A percentile compares a stretch with the other conserved stretches of the same genome.
phyloP scores from a whole-genome alignment of 2,797 vertebrate genomes.

The Nyctibius grandis region DNA sequence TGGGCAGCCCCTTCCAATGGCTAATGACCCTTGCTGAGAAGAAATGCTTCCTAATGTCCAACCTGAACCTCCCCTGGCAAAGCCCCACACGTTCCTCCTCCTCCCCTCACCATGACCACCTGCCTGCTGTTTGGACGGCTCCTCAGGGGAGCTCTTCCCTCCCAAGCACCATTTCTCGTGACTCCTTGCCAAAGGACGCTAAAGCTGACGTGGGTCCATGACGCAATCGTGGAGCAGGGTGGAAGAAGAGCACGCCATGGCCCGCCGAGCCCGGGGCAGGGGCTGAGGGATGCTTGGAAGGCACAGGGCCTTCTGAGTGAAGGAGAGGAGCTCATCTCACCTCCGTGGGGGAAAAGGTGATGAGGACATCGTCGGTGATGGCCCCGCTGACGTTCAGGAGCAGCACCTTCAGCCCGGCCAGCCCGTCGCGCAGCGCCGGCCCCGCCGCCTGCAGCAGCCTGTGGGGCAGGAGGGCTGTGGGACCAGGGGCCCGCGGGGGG shows the following conservation, averaged over 20 bases:
- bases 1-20: too few relatives aligned
- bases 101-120: neutral
- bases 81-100: neutral
- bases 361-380: neutral
- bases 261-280: neutral
- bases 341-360: constrained; percentile 26
- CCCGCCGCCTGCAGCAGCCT: neutral
- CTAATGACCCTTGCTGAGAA: too few relatives aligned
- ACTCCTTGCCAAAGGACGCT: neutral
- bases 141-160: neutral
- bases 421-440: accelerated
- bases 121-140: neutral
- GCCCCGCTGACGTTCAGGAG: constrained; percentile 9
- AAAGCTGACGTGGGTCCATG: accelerated
- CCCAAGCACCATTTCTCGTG: accelerated
- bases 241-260: neutral
- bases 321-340: neutral
- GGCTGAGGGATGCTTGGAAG: neutral
- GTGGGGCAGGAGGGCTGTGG: neutral
- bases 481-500: accelerated
- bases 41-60: too few relatives aligned
- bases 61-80: too few relatives aligned
- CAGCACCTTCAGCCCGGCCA: neutral
- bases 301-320: accelerated
- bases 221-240: neutral